A percentile compares a stretch with the other conserved stretches of the same genome.
Evolutionary conservation across 2,113 vertebrate species (phyloP).

Genomic region (Corydoras maculifer): DNA sequence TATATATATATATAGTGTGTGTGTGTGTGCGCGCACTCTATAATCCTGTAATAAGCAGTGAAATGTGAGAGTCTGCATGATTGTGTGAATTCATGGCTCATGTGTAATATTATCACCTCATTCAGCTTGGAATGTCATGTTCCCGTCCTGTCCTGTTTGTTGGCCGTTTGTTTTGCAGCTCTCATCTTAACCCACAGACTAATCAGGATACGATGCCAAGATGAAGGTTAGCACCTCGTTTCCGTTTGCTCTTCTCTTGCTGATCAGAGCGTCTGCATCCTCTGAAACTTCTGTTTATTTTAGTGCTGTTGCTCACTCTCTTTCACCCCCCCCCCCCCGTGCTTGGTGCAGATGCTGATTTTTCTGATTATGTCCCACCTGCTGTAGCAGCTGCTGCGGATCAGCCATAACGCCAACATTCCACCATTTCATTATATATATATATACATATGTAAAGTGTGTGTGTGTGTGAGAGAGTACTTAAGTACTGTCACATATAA

Average conservation of each 20-base stretch:
- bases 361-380: conserved; percentile 43
- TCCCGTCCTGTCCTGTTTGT: conserved; percentile 75
- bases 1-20: too few relatives aligned
- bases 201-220: conserved; percentile 94
- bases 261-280: conserved; percentile 61
- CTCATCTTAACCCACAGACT: conserved; percentile 96
- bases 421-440: too few relatives aligned
- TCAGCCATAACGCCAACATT: neutral
- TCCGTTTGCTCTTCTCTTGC: conserved; percentile 74
- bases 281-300: conserved; percentile 55
- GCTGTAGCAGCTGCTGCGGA: conserved; percentile 20
- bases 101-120: conserved; percentile 65
- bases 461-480: too few relatives aligned
- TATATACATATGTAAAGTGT: too few relatives aligned
- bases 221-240: conserved; percentile 94
- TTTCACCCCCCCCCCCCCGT: neutral
- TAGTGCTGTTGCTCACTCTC: conserved; percentile 31
- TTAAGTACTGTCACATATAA: too few relatives aligned
- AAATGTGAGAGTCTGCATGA: conserved; percentile 52
- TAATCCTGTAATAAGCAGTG: conserved; percentile 29
- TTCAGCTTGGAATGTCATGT: conserved; percentile 72
- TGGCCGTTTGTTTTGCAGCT: conserved; percentile 99
- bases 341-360: conserved; percentile 23
- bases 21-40: neutral
- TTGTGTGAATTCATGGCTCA: conserved; percentile 48